Evolutionary conservation across 2,888 invertebrate species (phyloP).

Genomic region (Acholoe squamosa): DNA sequence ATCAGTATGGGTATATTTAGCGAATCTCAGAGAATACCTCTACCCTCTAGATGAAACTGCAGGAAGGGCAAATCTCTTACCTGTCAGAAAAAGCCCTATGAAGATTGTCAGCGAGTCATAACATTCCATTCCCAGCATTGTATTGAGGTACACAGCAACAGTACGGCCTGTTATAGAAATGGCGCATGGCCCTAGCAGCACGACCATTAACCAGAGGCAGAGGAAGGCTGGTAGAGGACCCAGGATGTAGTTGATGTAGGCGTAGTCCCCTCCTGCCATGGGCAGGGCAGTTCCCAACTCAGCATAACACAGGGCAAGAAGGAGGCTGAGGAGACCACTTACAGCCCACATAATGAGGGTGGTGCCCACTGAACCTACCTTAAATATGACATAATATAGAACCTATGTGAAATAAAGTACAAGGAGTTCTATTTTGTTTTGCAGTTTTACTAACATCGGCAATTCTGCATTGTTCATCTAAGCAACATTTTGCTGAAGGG

Average conservation of each 20-base stretch:
- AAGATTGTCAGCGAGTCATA: slow-evolving; percentile 7
- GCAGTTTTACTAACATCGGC: no score
- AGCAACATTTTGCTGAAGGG: no score
- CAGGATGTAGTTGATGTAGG: slow-evolving; percentile 61
- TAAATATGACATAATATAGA: background rate
- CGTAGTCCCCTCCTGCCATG: slow-evolving; percentile 63
- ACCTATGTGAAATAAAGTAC: no score
- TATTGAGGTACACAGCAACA: slow-evolving; percentile 35
- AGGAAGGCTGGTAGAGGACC: slow-evolving; percentile 42
- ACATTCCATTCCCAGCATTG: background rate
- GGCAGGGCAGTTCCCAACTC: slow-evolving; percentile 61
- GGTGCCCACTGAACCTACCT: slow-evolving; percentile 59
- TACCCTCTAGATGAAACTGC: no score
- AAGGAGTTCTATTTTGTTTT: no score
- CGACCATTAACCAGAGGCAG: slow-evolving; percentile 61
- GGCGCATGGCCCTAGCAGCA: slow-evolving; percentile 51
- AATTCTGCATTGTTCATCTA: no score
- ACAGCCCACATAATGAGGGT: slow-evolving; percentile 56
- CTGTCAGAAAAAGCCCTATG: background rate
- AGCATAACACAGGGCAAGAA: slow-evolving; percentile 62
- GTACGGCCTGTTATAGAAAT: slow-evolving; percentile 15
- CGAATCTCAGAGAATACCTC: no score
- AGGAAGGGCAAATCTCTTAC: no score
- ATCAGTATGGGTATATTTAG: no score
- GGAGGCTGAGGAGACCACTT: slow-evolving; percentile 51